Percentiles rank a stretch among this genome's conserved stretches.
These are phyloP conservation scores for Passer domesticus DNA, from an alignment of 2,113 vertebrate species.

Conservation along the genomic window DNA sequence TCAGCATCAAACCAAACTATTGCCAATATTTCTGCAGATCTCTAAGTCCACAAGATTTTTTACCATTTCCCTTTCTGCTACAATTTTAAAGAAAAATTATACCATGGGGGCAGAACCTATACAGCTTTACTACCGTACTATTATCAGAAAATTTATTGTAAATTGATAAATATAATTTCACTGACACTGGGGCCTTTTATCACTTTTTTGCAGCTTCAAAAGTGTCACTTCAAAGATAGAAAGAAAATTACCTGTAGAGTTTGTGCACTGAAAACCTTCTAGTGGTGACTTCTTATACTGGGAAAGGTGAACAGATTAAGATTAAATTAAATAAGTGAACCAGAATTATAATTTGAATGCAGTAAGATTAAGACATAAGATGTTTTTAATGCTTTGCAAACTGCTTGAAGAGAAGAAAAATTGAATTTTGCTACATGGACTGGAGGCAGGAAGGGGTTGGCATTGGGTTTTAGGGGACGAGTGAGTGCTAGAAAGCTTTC, in stretches of 20 bases:
- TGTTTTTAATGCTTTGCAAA: background rate
- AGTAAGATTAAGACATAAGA: background rate
- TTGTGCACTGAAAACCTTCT: background rate
- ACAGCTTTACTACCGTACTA: background rate
- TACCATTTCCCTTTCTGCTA: background rate
- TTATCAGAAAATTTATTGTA: background rate
- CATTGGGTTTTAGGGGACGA: background rate
- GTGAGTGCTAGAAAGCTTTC: background rate
- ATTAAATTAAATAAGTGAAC: background rate
- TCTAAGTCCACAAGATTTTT: accelerated
- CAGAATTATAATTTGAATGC: background rate
- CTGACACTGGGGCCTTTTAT: background rate
- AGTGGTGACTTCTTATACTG: background rate
- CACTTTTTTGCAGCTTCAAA: background rate
- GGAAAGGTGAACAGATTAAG: background rate
- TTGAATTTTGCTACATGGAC: background rate
- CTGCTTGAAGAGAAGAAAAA: background rate
- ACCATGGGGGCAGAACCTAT: background rate
- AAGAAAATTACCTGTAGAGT: background rate
- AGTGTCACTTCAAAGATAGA: background rate
- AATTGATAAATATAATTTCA: background rate
- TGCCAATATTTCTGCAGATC: background rate
- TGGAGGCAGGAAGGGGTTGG: background rate
- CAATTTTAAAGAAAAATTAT: background rate
- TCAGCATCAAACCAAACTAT: background rate